phyloP scores from a whole-genome alignment of 2,113 vertebrate species.

The Isurus oxyrinchus region DNA sequence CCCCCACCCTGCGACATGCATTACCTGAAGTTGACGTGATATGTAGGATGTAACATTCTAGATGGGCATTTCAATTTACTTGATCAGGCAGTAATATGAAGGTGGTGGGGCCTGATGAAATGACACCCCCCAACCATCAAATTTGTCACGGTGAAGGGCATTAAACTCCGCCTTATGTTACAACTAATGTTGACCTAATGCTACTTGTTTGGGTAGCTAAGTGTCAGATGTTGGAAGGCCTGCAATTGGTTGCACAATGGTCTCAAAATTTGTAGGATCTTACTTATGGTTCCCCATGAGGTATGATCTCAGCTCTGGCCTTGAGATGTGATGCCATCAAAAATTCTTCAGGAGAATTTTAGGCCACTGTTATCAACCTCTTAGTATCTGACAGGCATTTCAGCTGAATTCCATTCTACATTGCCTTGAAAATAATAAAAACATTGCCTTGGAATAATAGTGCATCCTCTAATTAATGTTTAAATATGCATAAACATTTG shows the following conservation, averaged over 20 bases:
- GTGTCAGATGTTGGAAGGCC: neutral
- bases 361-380: neutral
- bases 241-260: neutral
- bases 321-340: neutral
- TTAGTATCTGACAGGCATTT: neutral
- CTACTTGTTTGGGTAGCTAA: neutral
- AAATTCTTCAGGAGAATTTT: neutral
- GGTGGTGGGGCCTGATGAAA: too few relatives aligned
- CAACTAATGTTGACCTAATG: neutral
- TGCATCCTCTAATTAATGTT: neutral
- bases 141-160: too few relatives aligned
- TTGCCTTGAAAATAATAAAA: neutral
- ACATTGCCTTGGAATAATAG: neutral
- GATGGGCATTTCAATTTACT: too few relatives aligned
- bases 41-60: too few relatives aligned
- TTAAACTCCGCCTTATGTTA: neutral
- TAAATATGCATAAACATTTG: neutral
- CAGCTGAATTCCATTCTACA: too few relatives aligned
- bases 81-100: too few relatives aligned
- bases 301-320: neutral
- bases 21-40: too few relatives aligned
- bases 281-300: neutral
- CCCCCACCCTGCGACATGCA: too few relatives aligned
- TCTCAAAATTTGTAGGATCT: neutral
- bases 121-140: too few relatives aligned